Evolutionary conservation across 1,140 invertebrate species (phyloP).

Genomic region (Zaprionus davidi): DNA sequence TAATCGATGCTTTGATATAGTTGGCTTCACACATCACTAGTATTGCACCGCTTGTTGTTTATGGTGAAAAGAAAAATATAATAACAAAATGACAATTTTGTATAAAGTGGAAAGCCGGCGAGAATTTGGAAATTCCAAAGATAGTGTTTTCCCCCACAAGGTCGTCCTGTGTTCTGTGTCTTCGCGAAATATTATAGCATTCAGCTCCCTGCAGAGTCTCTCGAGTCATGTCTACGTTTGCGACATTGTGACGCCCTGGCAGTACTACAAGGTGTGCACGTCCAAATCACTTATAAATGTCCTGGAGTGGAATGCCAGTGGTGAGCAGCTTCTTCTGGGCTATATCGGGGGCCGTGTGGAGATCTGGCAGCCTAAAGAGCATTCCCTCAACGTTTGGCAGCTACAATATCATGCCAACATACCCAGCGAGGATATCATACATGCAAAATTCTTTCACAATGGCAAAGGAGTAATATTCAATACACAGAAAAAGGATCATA

Average conservation of each 20-base stretch:
- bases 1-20: conserved; percentile 8
- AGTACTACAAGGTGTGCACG: conserved; percentile 87
- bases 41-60: conserved; percentile 9
- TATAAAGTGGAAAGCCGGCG: conserved; percentile 72
- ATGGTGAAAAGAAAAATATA: conserved; percentile 1
- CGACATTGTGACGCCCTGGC: conserved; percentile 94
- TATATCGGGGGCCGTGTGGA: conserved; percentile 90
- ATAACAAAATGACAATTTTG: conserved; percentile 75
- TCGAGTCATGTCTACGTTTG: conserved; percentile 91
- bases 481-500: conserved; percentile 90
- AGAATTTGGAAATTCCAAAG: conserved; percentile 42
- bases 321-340: conserved; percentile 90
- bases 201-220: conserved; percentile 88
- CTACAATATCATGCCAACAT: conserved; percentile 85
- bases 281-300: conserved; percentile 88
- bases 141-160: conserved; percentile 64
- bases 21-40: conserved; percentile 12
- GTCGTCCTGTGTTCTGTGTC: conserved; percentile 88
- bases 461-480: conserved; percentile 88
- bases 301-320: conserved; percentile 93
- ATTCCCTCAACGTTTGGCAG: conserved; percentile 92
- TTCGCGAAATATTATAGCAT: conserved; percentile 91
- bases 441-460: conserved; percentile 93
- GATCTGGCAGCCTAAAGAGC: conserved; percentile 91
- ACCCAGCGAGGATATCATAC: conserved; percentile 92